Conservation (phyloP, 2,113 vertebrate species). For the Dolichotis patagonum region DNA sequence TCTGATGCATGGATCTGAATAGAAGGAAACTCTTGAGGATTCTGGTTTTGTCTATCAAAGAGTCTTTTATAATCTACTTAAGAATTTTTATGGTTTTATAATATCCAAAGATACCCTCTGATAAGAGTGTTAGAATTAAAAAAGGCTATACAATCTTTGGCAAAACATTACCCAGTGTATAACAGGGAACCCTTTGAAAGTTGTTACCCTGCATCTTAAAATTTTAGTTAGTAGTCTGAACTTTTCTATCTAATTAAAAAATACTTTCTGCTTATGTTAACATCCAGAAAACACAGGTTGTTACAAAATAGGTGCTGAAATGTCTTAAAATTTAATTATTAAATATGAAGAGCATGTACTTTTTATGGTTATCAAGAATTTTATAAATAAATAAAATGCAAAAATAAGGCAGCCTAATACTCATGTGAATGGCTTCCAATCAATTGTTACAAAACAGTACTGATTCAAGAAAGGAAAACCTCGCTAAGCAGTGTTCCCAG, state of each 20-base stretch:
- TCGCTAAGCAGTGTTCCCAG: not conserved
- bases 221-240: not conserved
- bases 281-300: not conserved
- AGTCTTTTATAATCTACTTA: not conserved
- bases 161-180: not conserved
- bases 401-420: not conserved
- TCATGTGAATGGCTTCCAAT: not conserved
- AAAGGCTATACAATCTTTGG: not conserved
- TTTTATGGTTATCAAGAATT: not conserved
- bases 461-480: not conserved
- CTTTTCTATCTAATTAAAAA: not conserved
- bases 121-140: not conserved
- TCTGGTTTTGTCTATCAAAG: not conserved
- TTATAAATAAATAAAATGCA: slow-evolving; percentile 14
- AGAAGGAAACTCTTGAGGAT: not conserved
- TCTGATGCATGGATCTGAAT: not conserved
- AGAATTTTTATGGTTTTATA: not conserved
- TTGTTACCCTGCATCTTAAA: not conserved
- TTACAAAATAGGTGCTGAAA: not conserved
- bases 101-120: not conserved
- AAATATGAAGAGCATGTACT: not conserved
- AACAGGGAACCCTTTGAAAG: not conserved
- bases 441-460: not conserved
- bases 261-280: not conserved
- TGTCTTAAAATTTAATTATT: not conserved